Conservation (phyloP, 2,113 vertebrate genomes). For the Mormyrus iriodes region DNA sequence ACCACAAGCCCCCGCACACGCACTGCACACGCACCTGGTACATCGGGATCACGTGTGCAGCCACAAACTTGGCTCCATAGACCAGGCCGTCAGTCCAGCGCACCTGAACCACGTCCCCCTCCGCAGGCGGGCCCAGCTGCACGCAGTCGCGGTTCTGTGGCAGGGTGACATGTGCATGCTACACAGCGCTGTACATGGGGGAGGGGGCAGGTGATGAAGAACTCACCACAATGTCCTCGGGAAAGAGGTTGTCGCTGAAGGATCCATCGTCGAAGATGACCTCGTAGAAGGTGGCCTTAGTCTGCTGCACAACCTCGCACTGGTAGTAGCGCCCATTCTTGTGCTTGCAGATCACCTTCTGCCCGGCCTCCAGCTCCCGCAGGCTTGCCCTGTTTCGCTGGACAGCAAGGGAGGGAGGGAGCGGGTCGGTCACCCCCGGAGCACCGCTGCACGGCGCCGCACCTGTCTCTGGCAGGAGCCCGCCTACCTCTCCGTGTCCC, state of each 20-base stretch:
- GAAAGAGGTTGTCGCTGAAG: slow-evolving; percentile 94
- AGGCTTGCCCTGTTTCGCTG: slow-evolving; percentile 74
- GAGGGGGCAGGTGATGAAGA: background rate
- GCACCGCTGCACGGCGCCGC: background rate
- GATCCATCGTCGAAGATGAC: slow-evolving; percentile 96
- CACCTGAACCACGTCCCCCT: slow-evolving; percentile 85
- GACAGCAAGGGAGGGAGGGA: slow-evolving; percentile 29
- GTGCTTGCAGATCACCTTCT: slow-evolving; percentile 90
- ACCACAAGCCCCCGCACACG: background rate
- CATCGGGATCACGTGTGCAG: slow-evolving; percentile 90
- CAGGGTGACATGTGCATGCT: background rate
- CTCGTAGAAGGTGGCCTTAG: slow-evolving; percentile 90
- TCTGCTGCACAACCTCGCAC: slow-evolving; percentile 84
- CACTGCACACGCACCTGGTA: slow-evolving; percentile 75
- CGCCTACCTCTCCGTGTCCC: slow-evolving; percentile 72
- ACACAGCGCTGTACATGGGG: background rate
- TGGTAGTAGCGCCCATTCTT: slow-evolving; percentile 93
- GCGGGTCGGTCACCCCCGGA: slow-evolving; percentile 59
- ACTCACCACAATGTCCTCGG: slow-evolving; percentile 90
- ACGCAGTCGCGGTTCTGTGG: slow-evolving; percentile 84
- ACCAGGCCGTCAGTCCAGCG: slow-evolving; percentile 92
- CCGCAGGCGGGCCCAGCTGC: slow-evolving; percentile 76
- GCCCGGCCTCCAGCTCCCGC: slow-evolving; percentile 74
- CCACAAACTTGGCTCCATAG: slow-evolving; percentile 91
- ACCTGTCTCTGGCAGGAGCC: background rate